Base-by-base conservation (phyloP, 2,888 invertebrate species). In the Eumacrocentrus americanus region DNA sequence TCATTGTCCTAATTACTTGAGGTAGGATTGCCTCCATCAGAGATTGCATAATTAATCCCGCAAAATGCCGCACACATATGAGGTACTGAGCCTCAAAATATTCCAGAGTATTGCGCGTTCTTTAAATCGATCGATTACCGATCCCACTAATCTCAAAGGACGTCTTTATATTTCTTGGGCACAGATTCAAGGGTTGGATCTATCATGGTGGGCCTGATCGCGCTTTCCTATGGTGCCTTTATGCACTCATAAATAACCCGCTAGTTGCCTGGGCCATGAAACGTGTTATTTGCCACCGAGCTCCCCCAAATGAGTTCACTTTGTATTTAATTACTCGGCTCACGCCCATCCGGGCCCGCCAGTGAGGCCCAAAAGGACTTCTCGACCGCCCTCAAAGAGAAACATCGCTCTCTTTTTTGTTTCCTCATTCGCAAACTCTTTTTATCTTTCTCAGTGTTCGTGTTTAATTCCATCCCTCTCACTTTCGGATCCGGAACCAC, bases 321-420 rank as follows among this genome's bases (percentile, higher is more conserved):
- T 77, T 77, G 73, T 74, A 78, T 78, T 79, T 80, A 79, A 80
- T 79, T 79, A 77, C 74, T 73, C 69, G 72, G 67, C 72, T 77
- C 78, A 78, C 78, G 79, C 79, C 78, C 77, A 74, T 76, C 37
- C 23, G 75, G 75, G 73, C 48, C 35, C 42, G n/a, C n/a, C n/a
- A n/a, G n/a, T n/a, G n/a, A n/a, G n/a, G n/a, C n/a, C n/a, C n/a
- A n/a, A 52, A 46, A 22, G 18, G 54, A 44, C 29, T 25, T 23
- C 20, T 40, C 62, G 53, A 47, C 53, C 57, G 58, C 53, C 52
- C 62, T 54, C 35, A 57, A 61, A 20, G 51, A 52, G 23, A 7
- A 23, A 47, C n/a, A n/a, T n/a, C n/a, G n/a, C n/a, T n/a, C n/a
- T n/a, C n/a, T 44, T 16, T 11, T 20, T 56, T 25, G 29, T 60